Percentiles rank a stretch among this genome's conserved stretches.
Conservation (phyloP, 2,113 vertebrate species). For the Menura novaehollandiae region DNA sequence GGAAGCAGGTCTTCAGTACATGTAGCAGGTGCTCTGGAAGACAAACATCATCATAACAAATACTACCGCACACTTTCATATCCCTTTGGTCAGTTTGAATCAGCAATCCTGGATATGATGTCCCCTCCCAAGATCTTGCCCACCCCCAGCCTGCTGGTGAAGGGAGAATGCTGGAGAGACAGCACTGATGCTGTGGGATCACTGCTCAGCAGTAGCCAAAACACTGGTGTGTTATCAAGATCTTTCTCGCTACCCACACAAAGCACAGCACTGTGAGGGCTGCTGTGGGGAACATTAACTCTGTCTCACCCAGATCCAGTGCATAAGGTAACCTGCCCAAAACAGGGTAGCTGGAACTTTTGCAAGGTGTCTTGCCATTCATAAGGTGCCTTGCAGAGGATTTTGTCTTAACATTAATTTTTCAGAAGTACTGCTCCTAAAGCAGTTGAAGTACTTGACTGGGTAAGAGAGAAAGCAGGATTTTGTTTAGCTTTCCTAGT, state of each 20-base stretch:
- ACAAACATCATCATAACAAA: neutral
- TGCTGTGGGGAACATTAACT: neutral
- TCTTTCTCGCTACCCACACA: neutral
- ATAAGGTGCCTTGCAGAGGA: neutral
- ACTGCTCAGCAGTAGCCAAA: neutral
- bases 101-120: neutral
- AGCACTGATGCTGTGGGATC: neutral
- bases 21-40: neutral
- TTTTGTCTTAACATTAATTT: neutral
- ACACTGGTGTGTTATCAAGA: neutral
- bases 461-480: neutral
- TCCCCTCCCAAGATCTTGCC: neutral
- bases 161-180: neutral
- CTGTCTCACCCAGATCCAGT: neutral
- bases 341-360: neutral
- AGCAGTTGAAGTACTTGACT: neutral
- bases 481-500: neutral
- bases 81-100: neutral
- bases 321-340: neutral
- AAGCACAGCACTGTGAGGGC: neutral
- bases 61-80: neutral
- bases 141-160: neutral
- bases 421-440: neutral
- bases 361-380: neutral
- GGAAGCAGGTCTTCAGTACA: neutral